Evolutionary conservation across 2,113 vertebrate species (phyloP), one percentile per base, ranked within the genome.

Genomic region (Patagioenas fasciata): DNA sequence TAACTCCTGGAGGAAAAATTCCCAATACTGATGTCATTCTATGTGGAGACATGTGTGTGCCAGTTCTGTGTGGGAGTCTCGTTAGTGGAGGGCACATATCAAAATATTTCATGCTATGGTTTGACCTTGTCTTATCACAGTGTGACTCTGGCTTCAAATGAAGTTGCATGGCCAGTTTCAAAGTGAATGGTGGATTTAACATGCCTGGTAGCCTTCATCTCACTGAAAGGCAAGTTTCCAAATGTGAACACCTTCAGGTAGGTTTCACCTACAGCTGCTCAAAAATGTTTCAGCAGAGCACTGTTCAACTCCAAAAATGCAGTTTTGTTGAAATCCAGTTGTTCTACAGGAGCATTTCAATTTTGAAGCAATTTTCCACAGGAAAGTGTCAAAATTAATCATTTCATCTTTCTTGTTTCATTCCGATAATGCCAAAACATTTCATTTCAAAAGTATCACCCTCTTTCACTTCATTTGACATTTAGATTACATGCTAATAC

Each of bases 331-430:
- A 90, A 83, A 91, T 42, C 0, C 0, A 70, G 15, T 58, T 86
- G 3, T 70, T 92, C 48, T 71, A 88, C 17, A 44, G 11, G 31
- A 93, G 48, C 32, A 51, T 38, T 84, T 71, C 25, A 51, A 38
- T 73, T 94, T 34, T 80, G 42, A 80, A 84, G n/a, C 80, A 58
- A 9, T 74, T 78, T 88, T 93, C 60, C 26, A 47, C 15, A 53
- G 13, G 29, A 74, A 86, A 88, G 17, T 93, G 88, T 96, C 83
- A 96, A 93, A 95, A 93, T 77, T 10, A 94, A 88, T 97, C 0
- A 91, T 80, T 91, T 93, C 31, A 85, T 78, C 32, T 72, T 93
- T 80, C 82, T 82, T 84, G 42, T 89, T 95, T 94, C 56, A 64
- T 81, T 92, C 44, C 92, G 61, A 86, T 91, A 83, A 56, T 84